A percentile compares a stretch with the other conserved stretches of the same genome.
These are phyloP conservation scores for Australoheros scitulus DNA, from an alignment of 2,113 vertebrate species.

Conservation along the genomic window DNA sequence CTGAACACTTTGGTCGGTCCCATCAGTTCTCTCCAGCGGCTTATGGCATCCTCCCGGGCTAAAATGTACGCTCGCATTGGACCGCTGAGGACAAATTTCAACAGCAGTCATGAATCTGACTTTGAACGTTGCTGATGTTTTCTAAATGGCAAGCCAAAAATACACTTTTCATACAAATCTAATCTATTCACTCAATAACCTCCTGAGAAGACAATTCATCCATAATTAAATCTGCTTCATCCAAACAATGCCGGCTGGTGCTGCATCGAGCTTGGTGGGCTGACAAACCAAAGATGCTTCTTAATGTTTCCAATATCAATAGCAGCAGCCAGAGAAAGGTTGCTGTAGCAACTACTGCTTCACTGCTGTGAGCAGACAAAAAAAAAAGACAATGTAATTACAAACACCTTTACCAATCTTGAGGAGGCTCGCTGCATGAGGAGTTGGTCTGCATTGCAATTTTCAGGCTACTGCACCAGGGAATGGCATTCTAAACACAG, in stretches of 20 bases:
- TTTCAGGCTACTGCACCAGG: conserved; percentile 15
- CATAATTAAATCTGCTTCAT: not conserved
- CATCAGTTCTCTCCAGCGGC: conserved; percentile 91
- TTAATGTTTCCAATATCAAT: not conserved
- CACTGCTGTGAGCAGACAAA: not conserved
- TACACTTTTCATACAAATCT: not conserved
- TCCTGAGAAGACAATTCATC: not conserved
- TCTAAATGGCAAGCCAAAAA: not conserved
- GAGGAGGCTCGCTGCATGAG: not conserved
- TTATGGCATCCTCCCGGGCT: conserved; percentile 87
- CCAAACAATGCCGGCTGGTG: conserved; percentile 3
- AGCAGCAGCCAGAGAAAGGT: not conserved
- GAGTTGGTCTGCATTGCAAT: not conserved
- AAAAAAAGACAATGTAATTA: conserved; percentile 14
- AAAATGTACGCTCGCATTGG: conserved; percentile 94
- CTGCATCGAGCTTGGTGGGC: not conserved
- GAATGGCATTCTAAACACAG: not conserved
- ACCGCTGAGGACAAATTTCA: conserved; percentile 77
- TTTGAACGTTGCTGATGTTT: not conserved
- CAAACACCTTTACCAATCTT: not conserved
- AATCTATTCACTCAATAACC: not conserved
- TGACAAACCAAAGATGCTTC: not conserved
- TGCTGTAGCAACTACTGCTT: conserved; percentile 37
- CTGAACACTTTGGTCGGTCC: conserved; percentile 94
- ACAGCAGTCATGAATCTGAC: not conserved